Conservation (phyloP, 2,888 invertebrate species). For the Yponomeuta cagnagella region DNA sequence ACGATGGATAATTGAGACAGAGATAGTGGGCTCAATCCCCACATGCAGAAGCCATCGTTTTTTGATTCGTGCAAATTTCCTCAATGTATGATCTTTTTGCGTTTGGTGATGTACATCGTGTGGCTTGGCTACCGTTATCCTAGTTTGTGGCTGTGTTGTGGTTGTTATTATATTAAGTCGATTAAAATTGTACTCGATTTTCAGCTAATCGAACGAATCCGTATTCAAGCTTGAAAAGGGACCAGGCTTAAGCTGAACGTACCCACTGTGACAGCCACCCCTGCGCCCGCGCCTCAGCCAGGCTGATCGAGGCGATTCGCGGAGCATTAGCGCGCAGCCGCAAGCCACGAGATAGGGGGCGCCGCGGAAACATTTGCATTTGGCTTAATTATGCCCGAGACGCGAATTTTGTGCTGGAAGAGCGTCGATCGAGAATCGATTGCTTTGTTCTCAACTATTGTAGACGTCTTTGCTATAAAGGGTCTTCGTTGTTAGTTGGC, state of each 20-base stretch:
- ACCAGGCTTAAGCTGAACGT: no score
- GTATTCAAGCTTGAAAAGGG: no score
- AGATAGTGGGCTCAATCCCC: no score
- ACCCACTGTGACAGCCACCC: neutral
- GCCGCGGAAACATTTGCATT: conserved; percentile 35
- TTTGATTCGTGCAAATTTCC: no score
- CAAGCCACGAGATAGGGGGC: conserved; percentile 43
- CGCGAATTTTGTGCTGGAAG: conserved; percentile 24
- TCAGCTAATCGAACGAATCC: no score
- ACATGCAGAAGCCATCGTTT: no score
- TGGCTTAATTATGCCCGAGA: conserved; percentile 48
- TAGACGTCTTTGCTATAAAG: neutral
- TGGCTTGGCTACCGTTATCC: neutral
- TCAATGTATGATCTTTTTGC: neutral
- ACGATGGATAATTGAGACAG: no score
- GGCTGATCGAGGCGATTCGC: neutral
- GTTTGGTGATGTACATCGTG: neutral
- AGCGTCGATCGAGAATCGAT: neutral
- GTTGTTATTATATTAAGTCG: no score
- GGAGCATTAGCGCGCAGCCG: conserved; percentile 44
- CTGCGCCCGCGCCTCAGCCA: neutral
- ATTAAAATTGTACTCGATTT: no score
- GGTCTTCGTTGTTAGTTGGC: no score
- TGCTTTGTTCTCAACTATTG: neutral
- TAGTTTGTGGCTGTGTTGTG: no score